phyloP scores from a whole-genome alignment of 2,888 invertebrate genomes.

The Agrilus mali region DNA sequence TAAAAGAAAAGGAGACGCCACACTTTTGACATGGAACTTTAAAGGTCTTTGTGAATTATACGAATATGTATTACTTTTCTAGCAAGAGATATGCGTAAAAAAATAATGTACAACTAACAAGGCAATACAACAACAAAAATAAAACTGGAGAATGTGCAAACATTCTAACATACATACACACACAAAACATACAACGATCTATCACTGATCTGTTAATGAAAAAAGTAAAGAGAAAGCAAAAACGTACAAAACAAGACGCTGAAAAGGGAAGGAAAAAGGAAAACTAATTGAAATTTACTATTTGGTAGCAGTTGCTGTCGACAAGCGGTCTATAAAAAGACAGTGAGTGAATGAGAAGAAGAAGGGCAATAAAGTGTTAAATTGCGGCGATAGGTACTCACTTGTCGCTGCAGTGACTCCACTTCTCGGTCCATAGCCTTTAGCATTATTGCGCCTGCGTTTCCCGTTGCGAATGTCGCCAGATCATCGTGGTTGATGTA shows the following conservation, averaged over 20 bases:
- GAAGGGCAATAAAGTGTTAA: conserved; percentile 4
- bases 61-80: conserved; percentile 2
- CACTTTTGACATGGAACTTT: too few species aligned
- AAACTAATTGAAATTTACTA: too few species aligned
- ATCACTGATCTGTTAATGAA: neutral
- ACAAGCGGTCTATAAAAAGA: too few species aligned
- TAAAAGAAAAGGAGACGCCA: neutral
- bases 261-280: too few species aligned
- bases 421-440: conserved; percentile 89
- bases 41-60: too few species aligned
- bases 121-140: neutral
- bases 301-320: too few species aligned
- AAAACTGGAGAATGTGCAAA: neutral
- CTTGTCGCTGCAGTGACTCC: conserved; percentile 89
- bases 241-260: too few species aligned
- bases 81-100: conserved; percentile 1
- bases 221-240: too few species aligned
- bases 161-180: conserved; percentile 1
- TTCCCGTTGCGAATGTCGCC: conserved; percentile 69
- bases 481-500: conserved; percentile 96
- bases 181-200: neutral
- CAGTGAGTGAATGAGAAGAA: conserved; percentile 4
- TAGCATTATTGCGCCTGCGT: conserved; percentile 71
- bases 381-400: conserved; percentile 43
- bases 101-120: neutral